Percentiles rank a stretch among this genome's conserved stretches.
These are phyloP conservation scores for Gymnogyps californianus DNA, from an alignment of 2,113 vertebrate genomes.

Conservation along the genomic window DNA sequence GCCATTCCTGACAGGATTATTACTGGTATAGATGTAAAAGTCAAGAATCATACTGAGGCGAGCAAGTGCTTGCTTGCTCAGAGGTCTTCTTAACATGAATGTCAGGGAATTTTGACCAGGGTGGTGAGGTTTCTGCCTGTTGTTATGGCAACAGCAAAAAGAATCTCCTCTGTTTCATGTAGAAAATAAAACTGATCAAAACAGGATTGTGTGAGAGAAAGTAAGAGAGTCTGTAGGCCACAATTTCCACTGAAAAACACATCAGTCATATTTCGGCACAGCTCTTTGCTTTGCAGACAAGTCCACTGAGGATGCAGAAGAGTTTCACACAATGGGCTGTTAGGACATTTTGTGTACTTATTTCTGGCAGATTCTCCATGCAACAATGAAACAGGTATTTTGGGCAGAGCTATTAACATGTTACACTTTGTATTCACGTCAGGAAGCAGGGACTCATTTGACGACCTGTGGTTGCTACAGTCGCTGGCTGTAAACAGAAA, in stretches of 20 bases:
- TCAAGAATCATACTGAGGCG: not conserved
- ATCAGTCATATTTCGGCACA: not conserved
- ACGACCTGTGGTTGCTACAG: not conserved
- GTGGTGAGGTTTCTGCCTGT: not conserved
- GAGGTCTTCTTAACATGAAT: not conserved
- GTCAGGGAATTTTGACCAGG: not conserved
- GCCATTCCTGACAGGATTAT: not conserved
- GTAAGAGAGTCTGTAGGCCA: not conserved
- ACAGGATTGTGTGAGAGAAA: not conserved
- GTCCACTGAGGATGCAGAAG: not conserved
- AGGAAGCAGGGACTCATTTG: not conserved
- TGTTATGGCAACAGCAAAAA: slow-evolving; percentile 9
- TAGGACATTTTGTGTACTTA: not conserved
- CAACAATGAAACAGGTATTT: not conserved
- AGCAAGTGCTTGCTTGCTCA: not conserved
- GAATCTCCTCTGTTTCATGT: not conserved
- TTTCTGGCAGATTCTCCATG: not conserved
- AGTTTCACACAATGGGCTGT: not conserved
- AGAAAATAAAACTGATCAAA: not conserved
- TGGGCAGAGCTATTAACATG: not conserved
- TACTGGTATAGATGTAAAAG: not conserved
- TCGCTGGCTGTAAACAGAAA: not conserved
- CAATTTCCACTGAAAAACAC: not conserved
- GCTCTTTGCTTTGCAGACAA: not conserved
- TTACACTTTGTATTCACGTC: not conserved